phyloP scores from a whole-genome alignment of 2,888 invertebrate species.

The Pyrochroa serraticornis region DNA sequence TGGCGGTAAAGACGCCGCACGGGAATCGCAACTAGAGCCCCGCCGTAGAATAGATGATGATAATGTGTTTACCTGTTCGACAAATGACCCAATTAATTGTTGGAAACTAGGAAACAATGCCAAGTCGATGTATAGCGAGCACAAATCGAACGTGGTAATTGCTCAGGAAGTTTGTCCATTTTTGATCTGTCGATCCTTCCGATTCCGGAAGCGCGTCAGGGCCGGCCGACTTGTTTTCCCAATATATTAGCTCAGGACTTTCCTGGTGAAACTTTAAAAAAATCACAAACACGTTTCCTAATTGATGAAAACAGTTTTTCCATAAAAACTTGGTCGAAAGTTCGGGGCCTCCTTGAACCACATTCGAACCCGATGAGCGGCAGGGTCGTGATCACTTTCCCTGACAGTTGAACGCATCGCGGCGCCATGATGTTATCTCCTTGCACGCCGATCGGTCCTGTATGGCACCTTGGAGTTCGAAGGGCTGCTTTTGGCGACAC shows the following conservation, averaged over 20 bases:
- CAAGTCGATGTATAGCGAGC: conserved; percentile 15
- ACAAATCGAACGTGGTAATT: conserved; percentile 5
- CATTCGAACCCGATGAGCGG: neutral
- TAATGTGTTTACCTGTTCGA: conserved; percentile 29
- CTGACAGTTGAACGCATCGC: conserved; percentile 6
- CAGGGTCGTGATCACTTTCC: neutral
- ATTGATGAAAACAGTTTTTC: too few species aligned
- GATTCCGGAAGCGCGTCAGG: neutral
- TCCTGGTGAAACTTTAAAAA: neutral
- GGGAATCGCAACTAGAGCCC: conserved; percentile 24
- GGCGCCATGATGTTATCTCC: conserved; percentile 32
- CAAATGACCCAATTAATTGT: conserved; percentile 30
- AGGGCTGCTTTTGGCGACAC: conserved; percentile 41
- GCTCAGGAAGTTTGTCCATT: conserved; percentile 2
- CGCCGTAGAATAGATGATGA: conserved; percentile 21
- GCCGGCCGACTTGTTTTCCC: neutral
- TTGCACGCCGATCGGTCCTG: conserved; percentile 29
- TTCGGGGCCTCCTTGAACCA: neutral
- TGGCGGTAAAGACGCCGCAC: conserved; percentile 22
- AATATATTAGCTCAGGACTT: neutral
- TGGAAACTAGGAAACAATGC: conserved; percentile 18
- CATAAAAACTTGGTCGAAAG: too few species aligned
- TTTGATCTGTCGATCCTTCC: neutral
- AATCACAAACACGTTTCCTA: too few species aligned
- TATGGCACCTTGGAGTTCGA: conserved; percentile 35